Evolutionary conservation across 2,888 invertebrate genomes (phyloP).

Genomic region (Ethmia dodecea): DNA sequence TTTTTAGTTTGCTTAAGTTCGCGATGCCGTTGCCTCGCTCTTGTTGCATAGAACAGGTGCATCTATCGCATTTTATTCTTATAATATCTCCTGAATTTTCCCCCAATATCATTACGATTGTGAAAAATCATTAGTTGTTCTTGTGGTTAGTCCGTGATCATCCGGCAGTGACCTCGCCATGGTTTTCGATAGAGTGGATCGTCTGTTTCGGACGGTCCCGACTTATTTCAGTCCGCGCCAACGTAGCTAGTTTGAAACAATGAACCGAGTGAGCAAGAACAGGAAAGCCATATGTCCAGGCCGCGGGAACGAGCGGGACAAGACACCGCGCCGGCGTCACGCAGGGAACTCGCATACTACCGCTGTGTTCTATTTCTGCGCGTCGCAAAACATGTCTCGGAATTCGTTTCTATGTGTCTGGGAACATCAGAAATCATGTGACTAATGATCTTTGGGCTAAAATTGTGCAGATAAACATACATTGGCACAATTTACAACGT

Average conservation of each 20-base stretch:
- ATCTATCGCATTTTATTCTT: constrained; percentile 23
- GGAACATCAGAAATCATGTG: constrained; percentile 72
- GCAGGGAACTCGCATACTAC: constrained; percentile 66
- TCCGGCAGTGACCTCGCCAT: constrained; percentile 70
- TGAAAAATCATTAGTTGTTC: constrained; percentile 33
- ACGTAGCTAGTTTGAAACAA: constrained; percentile 65
- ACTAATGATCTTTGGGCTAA: constrained; percentile 58
- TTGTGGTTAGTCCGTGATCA: constrained; percentile 45
- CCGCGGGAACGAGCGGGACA: constrained; percentile 54
- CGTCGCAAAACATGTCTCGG: constrained; percentile 76
- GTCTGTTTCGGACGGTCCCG: constrained; percentile 70
- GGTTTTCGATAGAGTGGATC: constrained; percentile 67
- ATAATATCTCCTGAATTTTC: too few relatives aligned
- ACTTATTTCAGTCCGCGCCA: constrained; percentile 71
- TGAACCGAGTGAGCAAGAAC: constrained; percentile 64
- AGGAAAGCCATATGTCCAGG: constrained; percentile 56
- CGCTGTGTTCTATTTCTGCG: constrained; percentile 72
- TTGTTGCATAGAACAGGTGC: too few relatives aligned
- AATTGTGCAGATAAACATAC: too few relatives aligned
- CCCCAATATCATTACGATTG: constrained; percentile 26
- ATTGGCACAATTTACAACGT: too few relatives aligned
- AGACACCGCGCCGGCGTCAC: constrained; percentile 53
- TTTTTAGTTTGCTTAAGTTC: too few relatives aligned
- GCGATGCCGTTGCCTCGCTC: too few relatives aligned
- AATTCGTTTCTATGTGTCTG: constrained; percentile 74